Evolutionary conservation across 2,888 invertebrate species (phyloP), one percentile per base, ranked within the genome.

Genomic region (Pollenia amentaria): DNA sequence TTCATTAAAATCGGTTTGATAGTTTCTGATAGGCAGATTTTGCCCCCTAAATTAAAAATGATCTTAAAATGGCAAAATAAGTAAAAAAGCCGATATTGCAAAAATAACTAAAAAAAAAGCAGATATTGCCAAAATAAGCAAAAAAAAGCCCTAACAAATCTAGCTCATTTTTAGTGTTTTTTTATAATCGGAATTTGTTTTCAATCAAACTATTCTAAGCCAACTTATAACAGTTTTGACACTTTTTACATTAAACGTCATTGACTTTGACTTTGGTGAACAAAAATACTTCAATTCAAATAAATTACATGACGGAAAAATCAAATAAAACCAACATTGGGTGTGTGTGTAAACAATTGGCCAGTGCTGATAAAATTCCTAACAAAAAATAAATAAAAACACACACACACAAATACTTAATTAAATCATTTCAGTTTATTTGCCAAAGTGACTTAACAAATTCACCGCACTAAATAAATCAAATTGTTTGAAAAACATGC

Each of bases 391-490:
- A 21, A 21, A 21, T 2, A 21, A 21, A 21, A 21, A 21, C 1
- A 21, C 21, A 21, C 21, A 21, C 4, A 18, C 46, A 70, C 9
- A 40, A n/a, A 16, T 18, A 67, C 9, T 80, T 75, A 85, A 82
- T 78, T 82, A 85, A 83, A 83, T 79, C 69, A 83, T 83, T 83
- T 83, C 75, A 79, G 64, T 70, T 29, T 70, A 79, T 57, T 83
- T 76, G 79, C 79, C 86, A 83, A 83, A 70, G 76, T 79, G 73
- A 78, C 55, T 79, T 76, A 57, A 83, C 70, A 77, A 77, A 70
- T 64, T 77, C 16, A 77, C 8, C 38, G 55, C 44, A 53, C 53
- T 10, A 70, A 21, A 76, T 62, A 65, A 65, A 46, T 62, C 51
- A 51, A 62, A 64, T 2, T 7, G 48, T 64, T 55, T 44, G 29